Evolutionary conservation across 1,140 invertebrate species (phyloP).

Genomic region (Acromyrmex echinatior): DNA sequence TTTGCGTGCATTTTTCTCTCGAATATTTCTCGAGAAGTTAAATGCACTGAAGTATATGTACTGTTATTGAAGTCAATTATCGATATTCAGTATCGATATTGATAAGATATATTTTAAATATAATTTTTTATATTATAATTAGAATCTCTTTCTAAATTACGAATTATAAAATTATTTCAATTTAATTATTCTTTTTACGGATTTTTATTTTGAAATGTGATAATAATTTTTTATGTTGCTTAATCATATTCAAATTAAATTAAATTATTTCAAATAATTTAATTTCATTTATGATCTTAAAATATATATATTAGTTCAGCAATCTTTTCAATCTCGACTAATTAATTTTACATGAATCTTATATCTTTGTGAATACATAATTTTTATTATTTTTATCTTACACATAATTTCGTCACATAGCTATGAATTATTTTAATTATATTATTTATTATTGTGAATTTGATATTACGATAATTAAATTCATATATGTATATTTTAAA

Average conservation of each 20-base stretch:
- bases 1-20: not conserved
- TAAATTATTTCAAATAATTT: not conserved
- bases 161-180: not conserved
- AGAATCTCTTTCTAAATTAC: not conserved
- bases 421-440: not conserved
- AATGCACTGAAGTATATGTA: not conserved
- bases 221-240: not conserved
- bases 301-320: not conserved
- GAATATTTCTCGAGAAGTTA: slow-evolving; percentile 1
- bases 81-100: too few relatives aligned
- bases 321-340: too few relatives aligned
- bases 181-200: not conserved
- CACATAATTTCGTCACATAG: not conserved
- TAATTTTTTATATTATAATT: not conserved
- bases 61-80: not conserved
- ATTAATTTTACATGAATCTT: too few relatives aligned
- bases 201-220: not conserved
- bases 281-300: not conserved
- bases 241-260: not conserved
- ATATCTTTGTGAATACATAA: not conserved
- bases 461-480: not conserved
- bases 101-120: too few relatives aligned
- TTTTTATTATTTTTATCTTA: not conserved
- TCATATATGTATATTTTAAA: not conserved
- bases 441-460: not conserved